Evolutionary conservation across 2,797 vertebrate genomes (phyloP).

Genomic region (Parotocinclus haroldoi): DNA sequence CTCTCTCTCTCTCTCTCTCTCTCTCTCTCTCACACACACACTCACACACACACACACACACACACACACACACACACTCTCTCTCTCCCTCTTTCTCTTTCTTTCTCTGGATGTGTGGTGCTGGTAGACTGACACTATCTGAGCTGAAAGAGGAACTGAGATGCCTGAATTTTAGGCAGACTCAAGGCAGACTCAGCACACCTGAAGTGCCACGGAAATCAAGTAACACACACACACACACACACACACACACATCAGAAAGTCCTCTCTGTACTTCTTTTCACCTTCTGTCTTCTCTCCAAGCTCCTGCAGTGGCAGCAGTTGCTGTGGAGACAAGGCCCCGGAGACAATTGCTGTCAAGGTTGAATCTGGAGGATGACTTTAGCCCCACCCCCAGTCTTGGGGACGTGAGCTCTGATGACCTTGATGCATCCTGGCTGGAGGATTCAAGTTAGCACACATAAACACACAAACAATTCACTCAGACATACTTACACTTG

Average conservation of each 20-base stretch:
- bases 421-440: constrained; percentile 72
- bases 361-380: constrained; percentile 66
- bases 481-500: constrained; percentile 25
- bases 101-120: too few species aligned
- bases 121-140: constrained; percentile 61
- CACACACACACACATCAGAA: not conserved
- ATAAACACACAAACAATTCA: too few species aligned
- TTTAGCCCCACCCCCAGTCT: constrained; percentile 74
- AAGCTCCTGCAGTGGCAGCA: constrained; percentile 4
- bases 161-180: constrained; percentile 53
- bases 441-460: constrained; percentile 58
- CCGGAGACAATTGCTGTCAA: constrained; percentile 30
- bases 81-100: too few species aligned
- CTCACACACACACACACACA: too few species aligned
- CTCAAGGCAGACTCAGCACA: constrained; percentile 42
- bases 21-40: too few species aligned
- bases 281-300: constrained; percentile 3
- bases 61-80: too few species aligned
- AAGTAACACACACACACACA: constrained; percentile 44
- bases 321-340: constrained; percentile 27
- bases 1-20: too few species aligned
- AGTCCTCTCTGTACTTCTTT: not conserved
- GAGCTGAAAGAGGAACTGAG: constrained; percentile 73
- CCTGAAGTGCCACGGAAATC: constrained; percentile 46
- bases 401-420: constrained; percentile 73